Evolutionary conservation across 2,888 invertebrate genomes (phyloP).

Genomic region (Lottia scabra): DNA sequence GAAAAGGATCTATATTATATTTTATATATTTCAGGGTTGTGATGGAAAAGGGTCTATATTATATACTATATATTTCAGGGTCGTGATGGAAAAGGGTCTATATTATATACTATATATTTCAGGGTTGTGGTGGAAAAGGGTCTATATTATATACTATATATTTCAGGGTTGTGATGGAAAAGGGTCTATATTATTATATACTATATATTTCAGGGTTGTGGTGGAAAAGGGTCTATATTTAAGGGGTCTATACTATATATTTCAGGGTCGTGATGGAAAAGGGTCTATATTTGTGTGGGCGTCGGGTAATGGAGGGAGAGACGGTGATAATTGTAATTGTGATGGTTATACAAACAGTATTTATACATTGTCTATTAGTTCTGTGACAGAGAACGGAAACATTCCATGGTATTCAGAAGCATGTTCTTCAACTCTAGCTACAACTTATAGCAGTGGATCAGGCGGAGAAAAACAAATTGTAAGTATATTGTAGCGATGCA

Average conservation of each 20-base stretch:
- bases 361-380: slow-evolving; percentile 97
- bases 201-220: slow-evolving; percentile 81
- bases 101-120: slow-evolving; percentile 81
- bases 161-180: slow-evolving; percentile 74
- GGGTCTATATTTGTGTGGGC: slow-evolving; percentile 99
- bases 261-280: slow-evolving; percentile 88
- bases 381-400: slow-evolving; percentile 77
- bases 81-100: slow-evolving; percentile 92
- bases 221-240: slow-evolving; percentile 72
- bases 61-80: slow-evolving; percentile 74
- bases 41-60: slow-evolving; percentile 58
- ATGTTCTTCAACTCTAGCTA: slow-evolving; percentile 96
- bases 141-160: slow-evolving; percentile 86
- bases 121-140: slow-evolving; percentile 93
- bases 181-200: slow-evolving; percentile 98
- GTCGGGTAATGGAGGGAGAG: slow-evolving; percentile 96
- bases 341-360: slow-evolving; percentile 99
- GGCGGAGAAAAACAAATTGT: slow-evolving; percentile 77
- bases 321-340: slow-evolving; percentile 92
- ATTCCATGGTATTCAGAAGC: slow-evolving; percentile 95
- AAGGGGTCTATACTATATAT: slow-evolving; percentile 83
- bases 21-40: slow-evolving; percentile 77
- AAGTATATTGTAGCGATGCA: slow-evolving; percentile 33
- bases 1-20: no score
- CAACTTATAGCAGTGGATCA: slow-evolving; percentile 97